Evolutionary conservation across 2,113 vertebrate species (phyloP).

Genomic region (Phodopus roborovskii): DNA sequence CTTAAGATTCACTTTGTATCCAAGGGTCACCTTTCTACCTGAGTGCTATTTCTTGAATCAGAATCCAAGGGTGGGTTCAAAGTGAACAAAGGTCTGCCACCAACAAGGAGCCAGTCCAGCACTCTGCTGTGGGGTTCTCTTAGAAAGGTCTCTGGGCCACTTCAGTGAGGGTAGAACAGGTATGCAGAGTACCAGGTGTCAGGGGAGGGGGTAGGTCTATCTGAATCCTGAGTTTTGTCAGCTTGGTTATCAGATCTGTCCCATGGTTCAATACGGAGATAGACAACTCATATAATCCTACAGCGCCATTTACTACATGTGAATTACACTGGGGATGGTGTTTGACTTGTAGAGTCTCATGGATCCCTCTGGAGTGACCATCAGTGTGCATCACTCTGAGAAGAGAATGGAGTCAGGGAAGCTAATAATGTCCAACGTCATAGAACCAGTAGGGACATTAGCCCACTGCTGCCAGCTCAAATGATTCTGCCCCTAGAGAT

Average conservation of each 20-base stretch:
- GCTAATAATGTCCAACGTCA: background rate
- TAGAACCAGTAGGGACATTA: background rate
- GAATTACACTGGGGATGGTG: background rate
- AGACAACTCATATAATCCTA: background rate
- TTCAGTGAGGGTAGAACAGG: accelerated
- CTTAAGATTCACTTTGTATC: background rate
- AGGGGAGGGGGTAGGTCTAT: background rate
- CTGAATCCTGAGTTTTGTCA: accelerated
- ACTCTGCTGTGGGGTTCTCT: background rate
- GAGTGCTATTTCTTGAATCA: background rate
- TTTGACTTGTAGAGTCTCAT: background rate
- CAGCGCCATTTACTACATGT: too few relatives aligned
- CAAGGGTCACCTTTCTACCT: background rate
- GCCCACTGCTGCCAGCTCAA: background rate
- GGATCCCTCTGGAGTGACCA: too few relatives aligned
- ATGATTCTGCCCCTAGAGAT: background rate
- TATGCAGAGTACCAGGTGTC: too few relatives aligned
- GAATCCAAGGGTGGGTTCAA: background rate
- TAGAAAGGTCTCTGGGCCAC: background rate
- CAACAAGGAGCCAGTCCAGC: background rate
- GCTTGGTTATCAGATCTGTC: background rate
- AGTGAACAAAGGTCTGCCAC: background rate
- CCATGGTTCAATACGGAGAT: accelerated
- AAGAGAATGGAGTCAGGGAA: background rate
- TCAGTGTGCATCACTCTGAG: background rate